A percentile compares a stretch with the other conserved stretches of the same genome.
phyloP scores from a whole-genome alignment of 2,888 invertebrate genomes.

The Xestobium rufovillosum region DNA sequence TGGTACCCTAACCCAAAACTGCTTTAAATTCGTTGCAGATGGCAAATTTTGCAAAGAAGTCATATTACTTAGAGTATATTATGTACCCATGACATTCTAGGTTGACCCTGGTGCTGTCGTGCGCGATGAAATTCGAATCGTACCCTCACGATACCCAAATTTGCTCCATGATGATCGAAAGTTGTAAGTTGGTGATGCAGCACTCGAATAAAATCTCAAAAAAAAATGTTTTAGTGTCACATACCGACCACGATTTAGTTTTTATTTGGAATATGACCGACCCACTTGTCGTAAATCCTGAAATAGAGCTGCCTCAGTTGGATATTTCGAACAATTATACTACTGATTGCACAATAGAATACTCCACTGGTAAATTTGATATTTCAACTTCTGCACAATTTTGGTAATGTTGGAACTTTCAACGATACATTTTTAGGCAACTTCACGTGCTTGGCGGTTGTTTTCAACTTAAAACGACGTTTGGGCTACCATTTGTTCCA shows the following conservation, averaged over 20 bases:
- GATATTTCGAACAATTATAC: conserved; percentile 83
- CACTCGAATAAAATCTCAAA: conserved; percentile 1
- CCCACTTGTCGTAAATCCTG: conserved; percentile 78
- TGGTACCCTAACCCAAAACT: no score
- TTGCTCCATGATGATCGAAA: conserved; percentile 91
- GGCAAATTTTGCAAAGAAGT: conserved; percentile 9
- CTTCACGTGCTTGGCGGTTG: conserved; percentile 84
- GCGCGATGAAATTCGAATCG: conserved; percentile 90
- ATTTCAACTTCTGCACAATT: neutral
- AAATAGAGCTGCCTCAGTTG: conserved; percentile 81
- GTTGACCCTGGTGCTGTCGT: conserved; percentile 80
- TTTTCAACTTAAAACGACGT: conserved; percentile 74
- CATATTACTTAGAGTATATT: conserved; percentile 7
- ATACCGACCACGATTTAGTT: conserved; percentile 81
- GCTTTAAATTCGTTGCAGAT: no score
- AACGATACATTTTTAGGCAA: conserved; percentile 56
- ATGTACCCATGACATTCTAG: conserved; percentile 45
- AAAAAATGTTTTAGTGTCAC: conserved; percentile 59
- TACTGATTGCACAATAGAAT: conserved; percentile 80
- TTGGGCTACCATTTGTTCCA: conserved; percentile 87
- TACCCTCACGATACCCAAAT: conserved; percentile 92
- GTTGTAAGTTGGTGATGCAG: conserved; percentile 60
- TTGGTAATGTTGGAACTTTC: neutral
- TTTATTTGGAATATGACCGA: conserved; percentile 87
- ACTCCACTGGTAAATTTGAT: conserved; percentile 60